Percentiles rank a stretch among this genome's conserved stretches.
Conservation (phyloP, 92 coral and sea anemone genomes). For the Porites evermanni region DNA sequence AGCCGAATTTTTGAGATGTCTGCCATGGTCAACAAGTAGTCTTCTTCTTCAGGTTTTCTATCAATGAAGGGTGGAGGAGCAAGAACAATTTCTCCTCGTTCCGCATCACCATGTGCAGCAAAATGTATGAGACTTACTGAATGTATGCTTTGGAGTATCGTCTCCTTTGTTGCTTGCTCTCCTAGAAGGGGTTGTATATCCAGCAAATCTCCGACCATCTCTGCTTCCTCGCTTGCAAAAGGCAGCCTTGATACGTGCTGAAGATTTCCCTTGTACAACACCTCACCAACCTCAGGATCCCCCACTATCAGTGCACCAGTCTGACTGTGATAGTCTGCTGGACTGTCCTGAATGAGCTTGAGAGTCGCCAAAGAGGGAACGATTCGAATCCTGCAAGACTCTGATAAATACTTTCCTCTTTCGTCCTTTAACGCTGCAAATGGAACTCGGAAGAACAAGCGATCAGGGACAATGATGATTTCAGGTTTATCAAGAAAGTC, state of each 20-base stretch:
- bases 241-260: not conserved
- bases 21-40: not conserved
- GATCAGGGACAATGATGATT: not conserved
- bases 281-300: not conserved
- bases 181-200: not conserved
- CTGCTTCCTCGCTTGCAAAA: not conserved
- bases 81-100: not conserved
- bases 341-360: not conserved
- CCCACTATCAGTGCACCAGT: constrained; percentile 7
- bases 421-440: constrained; percentile 1
- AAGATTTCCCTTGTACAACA: not conserved
- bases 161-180: not conserved
- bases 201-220: not conserved
- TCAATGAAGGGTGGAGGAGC: not conserved
- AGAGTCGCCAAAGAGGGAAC: not conserved
- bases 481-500: not conserved
- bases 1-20: not conserved
- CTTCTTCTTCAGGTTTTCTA: not conserved
- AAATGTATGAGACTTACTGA: not conserved
- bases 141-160: not conserved
- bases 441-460: not conserved
- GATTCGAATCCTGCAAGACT: not conserved
- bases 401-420: not conserved
- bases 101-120: not conserved
- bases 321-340: constrained; percentile 1